Percentiles rank a stretch among this genome's conserved stretches.
These are phyloP conservation scores for Nycticorax nycticorax DNA, from an alignment of 2,113 vertebrate genomes.

Conservation along the genomic window DNA sequence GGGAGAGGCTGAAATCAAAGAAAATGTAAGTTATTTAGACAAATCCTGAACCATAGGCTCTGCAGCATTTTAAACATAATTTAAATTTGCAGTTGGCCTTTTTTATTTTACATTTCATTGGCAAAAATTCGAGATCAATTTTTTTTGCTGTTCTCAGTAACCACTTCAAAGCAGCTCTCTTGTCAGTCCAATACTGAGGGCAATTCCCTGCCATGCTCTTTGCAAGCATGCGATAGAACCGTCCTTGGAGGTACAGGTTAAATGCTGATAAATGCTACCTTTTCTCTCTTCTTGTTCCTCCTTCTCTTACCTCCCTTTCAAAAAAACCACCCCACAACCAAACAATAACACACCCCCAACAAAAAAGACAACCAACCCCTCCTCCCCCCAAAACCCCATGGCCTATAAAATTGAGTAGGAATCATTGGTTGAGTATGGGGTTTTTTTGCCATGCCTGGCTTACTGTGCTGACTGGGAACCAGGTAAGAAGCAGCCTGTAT, in stretches of 20 bases:
- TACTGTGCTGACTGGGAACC: background rate
- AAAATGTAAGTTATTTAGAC: background rate
- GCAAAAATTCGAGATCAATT: background rate
- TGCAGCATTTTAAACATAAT: background rate
- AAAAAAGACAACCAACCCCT: too few relatives aligned
- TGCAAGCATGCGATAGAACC: background rate
- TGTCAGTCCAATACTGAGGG: accelerated
- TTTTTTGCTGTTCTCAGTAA: background rate
- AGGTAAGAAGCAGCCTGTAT: background rate
- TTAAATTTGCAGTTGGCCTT: background rate
- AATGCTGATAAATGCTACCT: background rate
- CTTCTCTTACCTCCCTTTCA: background rate
- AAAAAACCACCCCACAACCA: background rate
- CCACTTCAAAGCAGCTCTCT: background rate
- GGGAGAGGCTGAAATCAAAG: background rate
- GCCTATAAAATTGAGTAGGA: background rate
- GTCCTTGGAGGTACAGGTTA: background rate
- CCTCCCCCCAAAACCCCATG: accelerated
- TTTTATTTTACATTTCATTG: background rate
- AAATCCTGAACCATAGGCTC: background rate
- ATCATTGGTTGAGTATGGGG: too few relatives aligned
- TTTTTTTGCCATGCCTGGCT: background rate
- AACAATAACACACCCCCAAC: background rate
- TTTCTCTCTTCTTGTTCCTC: background rate
- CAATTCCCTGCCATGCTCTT: background rate